Base-by-base conservation (phyloP, 2,797 vertebrate genomes). In the Oryzias dopingdopingensis region DNA sequence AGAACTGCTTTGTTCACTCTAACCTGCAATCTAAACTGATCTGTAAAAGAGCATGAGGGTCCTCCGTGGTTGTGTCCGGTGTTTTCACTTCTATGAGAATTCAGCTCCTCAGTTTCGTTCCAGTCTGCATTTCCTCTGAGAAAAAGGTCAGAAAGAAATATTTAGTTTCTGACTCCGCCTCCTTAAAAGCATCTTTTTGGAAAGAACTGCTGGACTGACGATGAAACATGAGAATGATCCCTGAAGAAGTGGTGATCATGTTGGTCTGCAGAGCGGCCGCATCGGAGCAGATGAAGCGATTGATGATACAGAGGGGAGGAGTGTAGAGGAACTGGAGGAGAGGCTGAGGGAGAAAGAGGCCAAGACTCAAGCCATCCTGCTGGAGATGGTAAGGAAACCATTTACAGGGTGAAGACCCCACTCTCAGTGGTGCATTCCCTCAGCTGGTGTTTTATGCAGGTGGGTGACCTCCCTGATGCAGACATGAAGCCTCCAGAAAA, bases 221-320 rank as follows among this genome's bases (percentile, higher is more conserved):
- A 5, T 26, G 26, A 2, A 13, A 13, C 8, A 12, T 12, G 32
- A 37, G 32, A 37, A 12, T 12, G 32, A 37, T 37, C 10, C 10
- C 10, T 37, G 32, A 37, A 37, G 32, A 12, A 37, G 32, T 37
- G 32, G 10, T 13, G 10, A 37, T 13, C 10, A 37, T 1, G 32
- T 13, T 12, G 32, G 32, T 37, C 32, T 70, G 15, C 73, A 99
- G 97, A 99, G 97, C 56, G 97, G 97, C 20, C 92, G 96, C 57
- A 99, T 99, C 47, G 95, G 96, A 82, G 97, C 97, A 4, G 97
- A 99, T 77, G 97, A 99, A 86, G 93, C 88, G 73, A 96, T 99
- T 40, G 89, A 96, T 22, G 94, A 97, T 43, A 51, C 84, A 4
- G 94, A 96, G 52, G 97, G 95, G 47, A 95, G 91, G 66, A 89